Conservation (phyloP, 2,797 vertebrate species). For the Cryptoprocta ferox region DNA sequence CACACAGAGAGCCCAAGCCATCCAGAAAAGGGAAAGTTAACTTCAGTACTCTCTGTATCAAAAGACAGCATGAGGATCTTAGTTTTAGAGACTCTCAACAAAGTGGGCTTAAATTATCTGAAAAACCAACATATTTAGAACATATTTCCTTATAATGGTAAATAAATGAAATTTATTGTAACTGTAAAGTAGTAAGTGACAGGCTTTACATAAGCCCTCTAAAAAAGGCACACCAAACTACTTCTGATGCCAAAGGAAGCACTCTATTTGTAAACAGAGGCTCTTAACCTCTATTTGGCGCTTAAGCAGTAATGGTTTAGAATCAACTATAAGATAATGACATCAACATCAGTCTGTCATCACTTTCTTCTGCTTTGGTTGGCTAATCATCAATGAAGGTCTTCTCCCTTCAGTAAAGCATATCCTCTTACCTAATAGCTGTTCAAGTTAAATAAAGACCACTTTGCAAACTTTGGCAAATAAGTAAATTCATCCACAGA, state of each 20-base stretch:
- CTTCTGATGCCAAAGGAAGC: not conserved
- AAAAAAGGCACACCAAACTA: not conserved
- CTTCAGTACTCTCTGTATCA: not conserved
- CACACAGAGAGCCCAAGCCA: not conserved
- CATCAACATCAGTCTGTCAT: not conserved
- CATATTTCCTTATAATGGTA: not conserved
- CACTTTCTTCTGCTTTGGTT: not conserved
- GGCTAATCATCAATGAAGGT: not conserved
- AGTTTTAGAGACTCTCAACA: not conserved
- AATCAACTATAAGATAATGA: not conserved
- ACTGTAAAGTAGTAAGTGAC: not conserved
- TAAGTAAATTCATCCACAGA: constrained; percentile 47
- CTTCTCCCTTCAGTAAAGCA: not conserved
- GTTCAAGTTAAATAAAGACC: not conserved
- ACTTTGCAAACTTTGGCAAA: not conserved
- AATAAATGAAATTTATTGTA: not conserved
- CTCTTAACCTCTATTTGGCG: not conserved
- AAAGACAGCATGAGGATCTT: not conserved
- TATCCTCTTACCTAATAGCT: not conserved
- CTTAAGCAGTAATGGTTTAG: not conserved
- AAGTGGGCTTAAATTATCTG: not conserved
- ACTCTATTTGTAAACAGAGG: not conserved
- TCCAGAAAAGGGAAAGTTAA: not conserved
- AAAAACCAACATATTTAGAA: constrained; percentile 34
- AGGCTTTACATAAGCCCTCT: not conserved